phyloP scores from a whole-genome alignment of 2,113 vertebrate species.

The Apaloderma vittatum region DNA sequence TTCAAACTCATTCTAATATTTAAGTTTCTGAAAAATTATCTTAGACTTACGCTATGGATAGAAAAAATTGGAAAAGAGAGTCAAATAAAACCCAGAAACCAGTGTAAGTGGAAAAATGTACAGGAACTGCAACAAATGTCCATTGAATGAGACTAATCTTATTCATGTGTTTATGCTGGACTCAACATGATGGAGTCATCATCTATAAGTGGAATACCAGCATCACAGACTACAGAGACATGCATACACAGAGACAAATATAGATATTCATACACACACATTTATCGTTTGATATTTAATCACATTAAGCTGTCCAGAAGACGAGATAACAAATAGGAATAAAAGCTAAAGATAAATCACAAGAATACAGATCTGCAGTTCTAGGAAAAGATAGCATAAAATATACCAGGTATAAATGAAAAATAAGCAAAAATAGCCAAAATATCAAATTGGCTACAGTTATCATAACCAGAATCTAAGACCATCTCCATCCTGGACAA shows the following conservation, averaged over 20 bases:
- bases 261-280: neutral
- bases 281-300: neutral
- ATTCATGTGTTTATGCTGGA: neutral
- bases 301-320: neutral
- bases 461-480: neutral
- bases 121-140: neutral
- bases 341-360: neutral
- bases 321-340: neutral
- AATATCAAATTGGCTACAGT: neutral
- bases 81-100: neutral
- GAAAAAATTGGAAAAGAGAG: neutral
- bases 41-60: neutral
- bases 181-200: neutral
- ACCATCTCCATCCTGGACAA: neutral
- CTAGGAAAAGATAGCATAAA: neutral
- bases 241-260: neutral
- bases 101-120: neutral
- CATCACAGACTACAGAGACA: neutral
- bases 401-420: neutral
- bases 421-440: neutral
- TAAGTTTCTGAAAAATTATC: neutral
- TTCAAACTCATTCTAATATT: neutral
- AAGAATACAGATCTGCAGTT: neutral
- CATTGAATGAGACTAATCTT: neutral
- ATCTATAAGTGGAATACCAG: neutral